Base-by-base conservation (phyloP, 2,113 vertebrate genomes). In the Pomatorhinus ruficollis region DNA sequence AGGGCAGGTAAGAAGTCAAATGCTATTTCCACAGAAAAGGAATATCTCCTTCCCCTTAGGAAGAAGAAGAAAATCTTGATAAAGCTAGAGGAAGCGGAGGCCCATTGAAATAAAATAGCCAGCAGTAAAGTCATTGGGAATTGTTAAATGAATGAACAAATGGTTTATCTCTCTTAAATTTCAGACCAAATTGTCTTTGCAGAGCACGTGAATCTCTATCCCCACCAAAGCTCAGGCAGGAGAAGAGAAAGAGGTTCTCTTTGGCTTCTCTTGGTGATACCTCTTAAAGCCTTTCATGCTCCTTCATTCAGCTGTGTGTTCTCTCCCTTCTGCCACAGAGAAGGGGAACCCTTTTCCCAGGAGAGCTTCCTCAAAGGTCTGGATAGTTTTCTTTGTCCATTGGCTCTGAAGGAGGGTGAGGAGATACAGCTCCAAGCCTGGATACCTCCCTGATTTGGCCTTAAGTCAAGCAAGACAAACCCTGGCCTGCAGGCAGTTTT, bases 381-480 rank as follows among this genome's bases (percentile, higher is more conserved):
- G 75, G 40, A 40, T 68, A 0, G 0, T 76, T 93, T 93, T 83
- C 31, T 31, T 91, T 49, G 35, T 52, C 50, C 2, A 2, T 28
- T 39, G 28, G 42, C 42, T 72, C 70, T 4, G 1, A 74, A 35
- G 49, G 44, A 75, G 30, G 15, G 21, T 0, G 0, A 92, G 42
- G 30, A 90, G 66, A 74, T 37, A 35, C 33, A 54, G 68, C 68
- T 88, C 72, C 71, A 86, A 87, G 83, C 42, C 44, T 17, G 40
- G 80, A 87, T 75, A 81, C 52, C 50, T 83, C 72, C 42, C 30
- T 33, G 39, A 89, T 83, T 80, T 83, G 33, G 30, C 76, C 80
- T 89, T 42, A 81, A 95, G 83, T 95, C 52, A 87, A 60, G 76
- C 76, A 90, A 93, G 93, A 84, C 71, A 81, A 95, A 92, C 33